Evolutionary conservation across 2,797 vertebrate species (phyloP).

Genomic region (Melanogrammus aeglefinus): DNA sequence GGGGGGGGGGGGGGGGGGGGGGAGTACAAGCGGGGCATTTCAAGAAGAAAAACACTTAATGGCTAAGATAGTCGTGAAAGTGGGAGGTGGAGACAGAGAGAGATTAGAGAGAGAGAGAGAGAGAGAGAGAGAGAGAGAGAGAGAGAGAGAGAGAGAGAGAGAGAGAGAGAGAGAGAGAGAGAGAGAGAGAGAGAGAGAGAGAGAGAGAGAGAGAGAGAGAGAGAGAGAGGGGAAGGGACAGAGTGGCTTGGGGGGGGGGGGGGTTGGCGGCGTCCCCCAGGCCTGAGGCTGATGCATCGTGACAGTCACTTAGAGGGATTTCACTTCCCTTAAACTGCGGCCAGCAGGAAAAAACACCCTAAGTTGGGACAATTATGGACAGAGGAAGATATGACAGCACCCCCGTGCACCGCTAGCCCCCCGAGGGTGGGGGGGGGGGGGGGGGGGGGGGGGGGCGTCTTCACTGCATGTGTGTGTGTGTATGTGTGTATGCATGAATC

Average conservation of each 20-base stretch:
- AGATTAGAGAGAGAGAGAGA: conserved; percentile 49
- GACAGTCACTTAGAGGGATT: conserved; percentile 92
- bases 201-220: too few species aligned
- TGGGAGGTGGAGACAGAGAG: conserved; percentile 48
- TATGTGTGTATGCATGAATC: not conserved
- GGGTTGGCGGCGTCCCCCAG: conserved; percentile 56
- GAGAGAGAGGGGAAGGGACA: too few species aligned
- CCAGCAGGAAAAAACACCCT: conserved; percentile 80
- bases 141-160: too few species aligned
- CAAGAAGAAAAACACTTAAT: conserved; percentile 69
- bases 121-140: too few species aligned
- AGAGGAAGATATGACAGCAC: conserved; percentile 90
- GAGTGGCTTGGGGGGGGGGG: conserved; percentile 20
- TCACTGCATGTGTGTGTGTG: too few species aligned
- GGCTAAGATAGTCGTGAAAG: conserved; percentile 60
- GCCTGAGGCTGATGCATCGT: conserved; percentile 80
- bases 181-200: too few species aligned
- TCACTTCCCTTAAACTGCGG: conserved; percentile 82
- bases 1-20: conserved; percentile 56
- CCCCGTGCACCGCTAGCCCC: conserved; percentile 70
- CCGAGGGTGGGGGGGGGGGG: too few species aligned
- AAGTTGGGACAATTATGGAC: conserved; percentile 84
- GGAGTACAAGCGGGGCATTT: conserved; percentile 67
- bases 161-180: too few species aligned
- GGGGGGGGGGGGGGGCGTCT: conserved; percentile 56